Base-by-base conservation (phyloP, 2,113 vertebrate genomes). In the Mormoops blainvillei region DNA sequence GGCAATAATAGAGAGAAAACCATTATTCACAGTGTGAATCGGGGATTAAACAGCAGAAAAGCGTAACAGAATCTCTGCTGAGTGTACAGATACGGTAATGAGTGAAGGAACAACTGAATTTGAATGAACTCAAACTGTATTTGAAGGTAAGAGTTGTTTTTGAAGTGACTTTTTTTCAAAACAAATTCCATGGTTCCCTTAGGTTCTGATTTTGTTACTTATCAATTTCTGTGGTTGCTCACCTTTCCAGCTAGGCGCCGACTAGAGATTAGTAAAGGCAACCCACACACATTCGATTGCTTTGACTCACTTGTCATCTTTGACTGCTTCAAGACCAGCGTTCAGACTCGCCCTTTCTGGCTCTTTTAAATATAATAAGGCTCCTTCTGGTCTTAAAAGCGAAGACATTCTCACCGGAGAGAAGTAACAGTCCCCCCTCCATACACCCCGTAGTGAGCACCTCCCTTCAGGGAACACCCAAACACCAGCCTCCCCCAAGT, bases 221-320 rank as follows among this genome's bases (percentile, higher is more conserved):
- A 1, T 33, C 76, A 74, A 94, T 80, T 38, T 54, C 38, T 19
- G 33, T 22, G 58, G 86, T 82, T 58, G 94, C 83, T 96, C 24
- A 85, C 58, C 50, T 94, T 94, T 95, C 52, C 68, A 86, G 96
- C 65, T 90, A 95, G 73, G 45, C 61, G 58, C 43, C 84, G 19
- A 65, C 70, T 76, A 83, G 81, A 95, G 97, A 78, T 89, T 63
- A 78, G 86, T 94, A 97, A 91, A 97, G 96, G 73, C 94, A 94
- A 94, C 73, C 94, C 90, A 89, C 89, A 87, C 96, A 90, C 91
- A 18, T 80, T 94, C 94, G 88, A 94, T 68, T 84, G 54, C 77
- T 45, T 4, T 93, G 41, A 82, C 56, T 86, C 97, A 78, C 90
- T 96, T 97, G 95, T 56, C n/a, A n/a, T n/a, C 89, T 97, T 94